Evolutionary conservation across 1,140 invertebrate genomes (phyloP), one percentile per base, ranked within the genome.

Genomic region (Trachymyrmex septentrionalis): DNA sequence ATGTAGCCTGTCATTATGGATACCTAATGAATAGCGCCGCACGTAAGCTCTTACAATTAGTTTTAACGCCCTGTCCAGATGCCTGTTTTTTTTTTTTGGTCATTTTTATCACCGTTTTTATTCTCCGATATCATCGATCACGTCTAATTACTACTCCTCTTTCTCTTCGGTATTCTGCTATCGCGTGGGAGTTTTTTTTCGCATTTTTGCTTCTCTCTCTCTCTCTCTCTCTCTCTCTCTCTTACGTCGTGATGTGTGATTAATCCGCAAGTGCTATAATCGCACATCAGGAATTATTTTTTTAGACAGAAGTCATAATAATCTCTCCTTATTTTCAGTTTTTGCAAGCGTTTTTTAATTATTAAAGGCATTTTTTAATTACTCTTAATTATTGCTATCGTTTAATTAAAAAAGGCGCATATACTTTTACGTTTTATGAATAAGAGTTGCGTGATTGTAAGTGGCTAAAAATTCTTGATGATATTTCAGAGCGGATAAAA

Each of bases 1-100:
- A 63, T 87, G 91, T 81, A 92, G 88, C 72, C 66, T 85, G 80
- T 67, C 89, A 85, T 92, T 88, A 84, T 76, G 81, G 81, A 92
- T 84, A 85, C 34, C 64, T 89, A 91, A 92, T 87, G 88, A 92
- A 90, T 90, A 86, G 85, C 77, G n/a, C 2, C 16, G 71, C 55
- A 44, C 30, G 16, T 66, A 24, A 72, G 10, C 48, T 7, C 64
- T 72, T 14, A 50, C 48, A 50, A 50, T 66, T 69, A 59, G 55
- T 73, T 44, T 59, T 50, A 38, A 2, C 48, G 6, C 44, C 9
- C 53, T 72, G 53, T 24, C 30, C 71, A 71, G 81, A 61, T 21
- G 34, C 34, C 24, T 21, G 21, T n/a, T n/a, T 27, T 44, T 19
- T 30, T 30, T 34, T 34, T 6, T 24, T 7, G 44, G 3, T 77